Percentiles rank a stretch among this genome's conserved stretches.
phyloP scores from a whole-genome alignment of 2,797 vertebrate genomes.

The Sus cebifrons region DNA sequence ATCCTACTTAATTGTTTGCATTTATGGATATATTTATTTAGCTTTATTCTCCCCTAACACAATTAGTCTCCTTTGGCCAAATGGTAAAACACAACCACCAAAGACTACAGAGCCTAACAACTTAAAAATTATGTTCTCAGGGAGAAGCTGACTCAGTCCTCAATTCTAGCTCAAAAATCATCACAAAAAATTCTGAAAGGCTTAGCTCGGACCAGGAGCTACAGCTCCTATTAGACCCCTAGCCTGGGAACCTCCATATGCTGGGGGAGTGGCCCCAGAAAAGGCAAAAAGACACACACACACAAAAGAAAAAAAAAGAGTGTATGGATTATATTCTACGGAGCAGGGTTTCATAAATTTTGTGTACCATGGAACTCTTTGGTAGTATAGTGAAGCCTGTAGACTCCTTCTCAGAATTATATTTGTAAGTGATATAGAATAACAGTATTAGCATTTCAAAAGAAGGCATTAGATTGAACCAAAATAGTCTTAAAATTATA shows the following conservation, averaged over 20 bases:
- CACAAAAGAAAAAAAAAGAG: neutral
- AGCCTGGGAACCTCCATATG: too few relatives aligned
- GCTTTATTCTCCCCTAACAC: neutral
- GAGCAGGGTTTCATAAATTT: neutral
- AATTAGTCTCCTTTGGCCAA: neutral
- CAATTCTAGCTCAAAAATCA: neutral
- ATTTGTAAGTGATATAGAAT: constrained; percentile 14
- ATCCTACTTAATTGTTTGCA: neutral
- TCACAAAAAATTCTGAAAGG: neutral
- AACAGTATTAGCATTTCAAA: constrained; percentile 43
- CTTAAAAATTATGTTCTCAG: neutral
- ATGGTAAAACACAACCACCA: neutral
- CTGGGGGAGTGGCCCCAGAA: too few relatives aligned
- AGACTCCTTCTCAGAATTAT: neutral
- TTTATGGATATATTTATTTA: neutral
- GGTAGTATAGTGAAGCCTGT: neutral
- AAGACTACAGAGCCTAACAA: neutral
- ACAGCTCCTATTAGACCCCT: too few relatives aligned
- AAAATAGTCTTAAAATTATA: neutral
- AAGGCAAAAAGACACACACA: too few relatives aligned
- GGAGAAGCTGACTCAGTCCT: neutral
- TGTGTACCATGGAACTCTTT: neutral
- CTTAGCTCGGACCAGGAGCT: neutral
- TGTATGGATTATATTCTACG: neutral
- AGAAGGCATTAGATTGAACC: neutral